phyloP scores from a whole-genome alignment of 2,888 invertebrate genomes.

The Plutella xylostella region DNA sequence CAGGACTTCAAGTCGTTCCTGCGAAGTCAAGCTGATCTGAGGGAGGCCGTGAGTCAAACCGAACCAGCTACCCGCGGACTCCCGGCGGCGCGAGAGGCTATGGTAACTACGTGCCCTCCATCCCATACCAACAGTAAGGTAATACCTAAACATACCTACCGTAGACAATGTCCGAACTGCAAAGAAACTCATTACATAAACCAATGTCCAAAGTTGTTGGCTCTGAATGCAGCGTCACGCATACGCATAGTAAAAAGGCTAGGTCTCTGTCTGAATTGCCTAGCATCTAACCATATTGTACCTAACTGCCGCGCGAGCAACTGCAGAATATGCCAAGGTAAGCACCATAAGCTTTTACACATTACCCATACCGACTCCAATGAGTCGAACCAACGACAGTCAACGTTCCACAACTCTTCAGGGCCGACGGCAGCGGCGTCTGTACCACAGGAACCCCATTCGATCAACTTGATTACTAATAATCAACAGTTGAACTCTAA shows the following conservation, averaged over 20 bases:
- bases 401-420: neutral
- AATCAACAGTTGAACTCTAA: neutral
- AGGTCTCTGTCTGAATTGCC: constrained; percentile 10
- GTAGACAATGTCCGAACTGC: constrained; percentile 2
- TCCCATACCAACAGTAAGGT: neutral
- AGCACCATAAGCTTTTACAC: constrained; percentile 12
- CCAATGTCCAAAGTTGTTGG: constrained; percentile 2
- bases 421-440: neutral
- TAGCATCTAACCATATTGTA: constrained; percentile 7
- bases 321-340: constrained; percentile 10
- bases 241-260: neutral
- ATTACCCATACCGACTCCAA: neutral
- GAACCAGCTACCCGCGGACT: neutral
- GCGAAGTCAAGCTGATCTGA: constrained; percentile 2
- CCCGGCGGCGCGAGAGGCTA: neutral
- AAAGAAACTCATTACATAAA: constrained; percentile 2
- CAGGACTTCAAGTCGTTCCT: constrained; percentile 7
- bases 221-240: neutral
- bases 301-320: constrained; percentile 7
- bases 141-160: neutral
- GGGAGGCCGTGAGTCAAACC: neutral
- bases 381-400: neutral
- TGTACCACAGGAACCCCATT: neutral
- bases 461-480: neutral
- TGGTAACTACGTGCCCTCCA: constrained; percentile 4